Evolutionary conservation across 2,113 vertebrate species (phyloP).

Genomic region (Platysternon megacephalum): DNA sequence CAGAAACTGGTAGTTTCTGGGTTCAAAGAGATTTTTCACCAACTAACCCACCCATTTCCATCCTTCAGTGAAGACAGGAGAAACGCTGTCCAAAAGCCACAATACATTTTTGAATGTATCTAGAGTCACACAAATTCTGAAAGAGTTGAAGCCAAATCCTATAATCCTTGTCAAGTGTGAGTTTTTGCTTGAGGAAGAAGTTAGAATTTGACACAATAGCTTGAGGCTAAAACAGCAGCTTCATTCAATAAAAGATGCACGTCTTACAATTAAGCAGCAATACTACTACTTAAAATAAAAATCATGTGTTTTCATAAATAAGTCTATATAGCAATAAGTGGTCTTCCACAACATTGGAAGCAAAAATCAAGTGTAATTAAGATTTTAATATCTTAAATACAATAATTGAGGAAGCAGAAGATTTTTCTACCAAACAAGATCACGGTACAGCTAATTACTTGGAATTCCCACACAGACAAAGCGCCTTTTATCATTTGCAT

Average conservation of each 20-base stretch:
- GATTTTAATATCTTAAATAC: conserved; percentile 3
- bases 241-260: neutral
- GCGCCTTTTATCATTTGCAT: conserved; percentile 55
- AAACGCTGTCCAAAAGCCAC: neutral
- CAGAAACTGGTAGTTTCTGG: neutral
- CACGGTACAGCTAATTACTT: conserved; percentile 59
- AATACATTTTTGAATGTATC: neutral
- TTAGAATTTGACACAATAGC: neutral
- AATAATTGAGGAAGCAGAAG: conserved; percentile 25
- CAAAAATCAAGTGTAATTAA: neutral
- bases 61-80: neutral
- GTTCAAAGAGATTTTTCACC: neutral
- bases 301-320: conserved; percentile 43
- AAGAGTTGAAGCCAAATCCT: neutral
- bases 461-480: conserved; percentile 54
- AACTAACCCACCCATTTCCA: neutral
- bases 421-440: conserved; percentile 17
- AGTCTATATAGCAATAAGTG: neutral
- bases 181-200: neutral
- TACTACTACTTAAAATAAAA: conserved; percentile 4
- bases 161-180: neutral
- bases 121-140: neutral
- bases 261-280: conserved; percentile 24
- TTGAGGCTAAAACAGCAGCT: neutral
- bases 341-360: conserved; percentile 24